Base-by-base conservation (phyloP, 2,113 vertebrate species). In the Chelonoidis abingdonii region DNA sequence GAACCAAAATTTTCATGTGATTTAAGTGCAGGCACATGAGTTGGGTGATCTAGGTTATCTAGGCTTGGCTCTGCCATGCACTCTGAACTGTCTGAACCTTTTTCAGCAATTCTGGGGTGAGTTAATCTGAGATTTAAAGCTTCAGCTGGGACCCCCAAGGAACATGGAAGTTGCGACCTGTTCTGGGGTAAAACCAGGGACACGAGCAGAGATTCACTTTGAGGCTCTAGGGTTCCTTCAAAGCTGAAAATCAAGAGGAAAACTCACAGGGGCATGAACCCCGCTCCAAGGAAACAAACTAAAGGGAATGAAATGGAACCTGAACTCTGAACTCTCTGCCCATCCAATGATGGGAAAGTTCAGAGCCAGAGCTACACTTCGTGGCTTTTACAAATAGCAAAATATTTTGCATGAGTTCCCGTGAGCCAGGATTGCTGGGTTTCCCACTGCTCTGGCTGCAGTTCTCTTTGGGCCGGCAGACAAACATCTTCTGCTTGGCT, bases 131-230 rank as follows among this genome's bases (percentile, higher is more conserved):
- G 83, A 92, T 86, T 95, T 94, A 69, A 49, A 54, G 65, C 85
- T 92, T 75, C 50, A 82, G 50, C 41, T 0, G 5, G 21, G 87
- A 72, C 8, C 92, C 80, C 62, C 65, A 89, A 38, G 92, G 87
- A 78, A 92, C 89, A 72, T 0, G 0, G 50, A 24, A 25, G 69
- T 83, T 80, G 72, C 0, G 0, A 21, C 1, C 5, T 84, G 83
- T 93, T 84, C 72, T 82, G 87, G 78, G 83, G 85, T 31, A 87
- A 89, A 90, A 11, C 56, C 86, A 0, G 0, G 44, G 54, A 0
- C 85, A 75, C 50, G 80, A 54, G 59, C 1, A 0, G 52, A 21
- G 52, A 80, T 0, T 0, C 86, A 24, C 10, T 13, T 24, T 80
- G 49, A 69, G n/a, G 80, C 83, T 5, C 19, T 80, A 22, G 65